These are phyloP conservation scores for Campoplex capitator DNA, from an alignment of 2,888 invertebrate species.

Conservation along the genomic window DNA sequence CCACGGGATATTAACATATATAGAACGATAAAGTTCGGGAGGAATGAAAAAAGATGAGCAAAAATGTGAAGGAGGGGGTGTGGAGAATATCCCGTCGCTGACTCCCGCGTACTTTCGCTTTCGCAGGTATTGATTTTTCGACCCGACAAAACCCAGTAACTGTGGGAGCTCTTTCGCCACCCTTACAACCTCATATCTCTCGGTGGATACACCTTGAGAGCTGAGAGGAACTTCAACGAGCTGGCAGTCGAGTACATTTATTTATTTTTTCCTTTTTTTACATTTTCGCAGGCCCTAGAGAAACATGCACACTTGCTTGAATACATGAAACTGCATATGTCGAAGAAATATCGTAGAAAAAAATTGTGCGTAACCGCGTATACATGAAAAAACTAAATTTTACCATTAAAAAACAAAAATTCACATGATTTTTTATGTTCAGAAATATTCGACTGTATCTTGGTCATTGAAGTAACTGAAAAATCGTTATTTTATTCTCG, in stretches of 20 bases:
- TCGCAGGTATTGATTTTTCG: conserved; percentile 82
- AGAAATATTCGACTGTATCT: not conserved
- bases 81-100: conserved; percentile 49
- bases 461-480: too few species aligned
- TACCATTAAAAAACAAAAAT: not conserved
- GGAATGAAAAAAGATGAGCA: conserved; percentile 56
- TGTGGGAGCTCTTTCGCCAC: conserved; percentile 67
- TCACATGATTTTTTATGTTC: not conserved
- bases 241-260: conserved; percentile 25
- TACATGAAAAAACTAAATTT: too few species aligned
- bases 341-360: too few species aligned
- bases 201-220: conserved; percentile 65
- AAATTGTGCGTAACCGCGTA: too few species aligned
- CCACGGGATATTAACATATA: not conserved
- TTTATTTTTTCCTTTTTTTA: not conserved
- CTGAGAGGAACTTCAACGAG: conserved; percentile 50
- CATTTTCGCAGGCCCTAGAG: not conserved
- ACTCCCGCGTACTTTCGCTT: conserved; percentile 70
- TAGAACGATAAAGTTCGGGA: conserved; percentile 71
- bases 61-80: conserved; percentile 59
- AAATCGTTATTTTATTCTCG: not conserved
- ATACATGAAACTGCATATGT: too few species aligned
- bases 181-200: conserved; percentile 46
- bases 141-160: conserved; percentile 76
- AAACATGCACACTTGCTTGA: not conserved